phyloP scores from a whole-genome alignment of 2,888 invertebrate species.

The Cheilosia urbana region DNA sequence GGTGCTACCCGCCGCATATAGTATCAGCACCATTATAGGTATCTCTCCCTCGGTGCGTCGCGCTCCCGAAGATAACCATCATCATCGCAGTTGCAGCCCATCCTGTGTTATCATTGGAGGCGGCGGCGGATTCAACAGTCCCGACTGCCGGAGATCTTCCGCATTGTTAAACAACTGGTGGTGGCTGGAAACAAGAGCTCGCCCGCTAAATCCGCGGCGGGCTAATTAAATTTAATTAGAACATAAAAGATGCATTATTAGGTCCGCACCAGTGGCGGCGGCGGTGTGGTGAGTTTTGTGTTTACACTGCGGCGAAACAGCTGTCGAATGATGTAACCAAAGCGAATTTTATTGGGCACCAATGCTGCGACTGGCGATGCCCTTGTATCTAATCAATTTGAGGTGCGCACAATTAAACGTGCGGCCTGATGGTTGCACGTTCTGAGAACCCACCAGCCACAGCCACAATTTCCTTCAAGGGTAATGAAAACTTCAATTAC shows the following conservation, averaged over 20 bases:
- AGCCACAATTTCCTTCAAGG: constrained; percentile 37
- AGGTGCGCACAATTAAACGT: constrained; percentile 24
- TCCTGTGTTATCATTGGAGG: constrained; percentile 34
- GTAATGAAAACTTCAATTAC: constrained; percentile 36
- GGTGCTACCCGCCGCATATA: constrained; percentile 35
- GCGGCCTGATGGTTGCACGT: constrained; percentile 18
- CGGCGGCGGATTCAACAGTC: constrained; percentile 4
- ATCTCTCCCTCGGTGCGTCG: constrained; percentile 16
- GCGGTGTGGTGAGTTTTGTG: constrained; percentile 1
- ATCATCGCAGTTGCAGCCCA: constrained; percentile 13
- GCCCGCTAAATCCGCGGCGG: constrained; percentile 15
- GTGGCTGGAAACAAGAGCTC: not conserved
- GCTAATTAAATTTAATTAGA: constrained; percentile 70
- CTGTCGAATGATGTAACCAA: constrained; percentile 17
- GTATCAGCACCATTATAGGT: constrained; percentile 34
- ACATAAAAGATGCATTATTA: constrained; percentile 73
- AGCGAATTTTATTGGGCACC: constrained; percentile 3
- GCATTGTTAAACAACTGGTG: constrained; percentile 47
- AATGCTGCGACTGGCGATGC: constrained; percentile 2
- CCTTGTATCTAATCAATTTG: constrained; percentile 58
- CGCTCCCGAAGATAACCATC: constrained; percentile 18
- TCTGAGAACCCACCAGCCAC: constrained; percentile 18
- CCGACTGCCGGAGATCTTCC: constrained; percentile 49
- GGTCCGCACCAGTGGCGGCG: constrained; percentile 7
- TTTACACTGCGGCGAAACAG: constrained; percentile 2